Conservation (phyloP, 1,140 invertebrate genomes). For the Rhyacophila brunnea region DNA sequence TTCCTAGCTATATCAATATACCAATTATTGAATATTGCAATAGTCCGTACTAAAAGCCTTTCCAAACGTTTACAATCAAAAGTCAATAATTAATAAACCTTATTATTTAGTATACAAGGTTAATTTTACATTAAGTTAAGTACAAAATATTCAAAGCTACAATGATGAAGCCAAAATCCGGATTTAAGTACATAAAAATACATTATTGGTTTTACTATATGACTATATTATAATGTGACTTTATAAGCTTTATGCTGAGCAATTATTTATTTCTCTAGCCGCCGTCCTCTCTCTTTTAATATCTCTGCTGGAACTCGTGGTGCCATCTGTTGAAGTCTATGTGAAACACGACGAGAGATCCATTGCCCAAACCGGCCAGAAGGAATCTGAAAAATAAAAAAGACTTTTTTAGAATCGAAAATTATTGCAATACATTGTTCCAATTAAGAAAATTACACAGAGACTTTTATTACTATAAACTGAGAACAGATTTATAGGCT, state of each 20-base stretch:
- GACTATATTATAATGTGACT: conserved; percentile 32
- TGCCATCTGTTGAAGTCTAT: conserved; percentile 99
- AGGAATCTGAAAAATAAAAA: conserved; percentile 82
- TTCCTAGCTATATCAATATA: not conserved
- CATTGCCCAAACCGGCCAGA: conserved; percentile 92
- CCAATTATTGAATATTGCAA: conserved; percentile 12
- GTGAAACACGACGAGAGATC: conserved; percentile 97
- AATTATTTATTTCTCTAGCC: conserved; percentile 10
- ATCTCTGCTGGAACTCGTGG: conserved; percentile 94
- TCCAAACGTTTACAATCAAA: not conserved
- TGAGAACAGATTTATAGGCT: no score
- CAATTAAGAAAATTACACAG: no score
- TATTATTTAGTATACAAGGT: conserved; percentile 1
- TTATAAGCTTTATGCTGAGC: conserved; percentile 28
- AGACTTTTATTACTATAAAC: no score
- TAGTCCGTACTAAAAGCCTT: conserved; percentile 21
- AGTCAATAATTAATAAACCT: conserved; percentile 3
- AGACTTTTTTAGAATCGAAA: no score
- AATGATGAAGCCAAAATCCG: conserved; percentile 13
- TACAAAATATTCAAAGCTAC: conserved; percentile 28
- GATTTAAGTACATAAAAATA: conserved; percentile 23
- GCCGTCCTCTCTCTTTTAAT: conserved; percentile 54
- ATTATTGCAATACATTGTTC: no score
- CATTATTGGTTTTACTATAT: conserved; percentile 28
- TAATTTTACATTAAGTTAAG: not conserved